phyloP scores from a whole-genome alignment of 2,888 invertebrate genomes.

The Saturnia japonica region DNA sequence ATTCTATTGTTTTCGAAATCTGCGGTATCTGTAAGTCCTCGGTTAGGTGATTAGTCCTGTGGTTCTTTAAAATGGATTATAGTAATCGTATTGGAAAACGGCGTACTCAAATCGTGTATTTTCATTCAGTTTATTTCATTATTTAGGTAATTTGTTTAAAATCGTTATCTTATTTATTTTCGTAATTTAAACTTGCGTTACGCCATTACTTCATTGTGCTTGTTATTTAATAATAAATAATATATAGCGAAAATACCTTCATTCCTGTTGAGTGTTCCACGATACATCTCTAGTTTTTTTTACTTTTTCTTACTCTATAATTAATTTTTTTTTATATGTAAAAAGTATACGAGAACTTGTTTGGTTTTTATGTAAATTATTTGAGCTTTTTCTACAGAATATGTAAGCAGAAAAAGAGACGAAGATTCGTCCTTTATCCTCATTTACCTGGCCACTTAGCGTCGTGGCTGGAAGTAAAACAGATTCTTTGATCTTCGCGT shows the following conservation, averaged over 20 bases:
- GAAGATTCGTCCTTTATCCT: conserved; percentile 26
- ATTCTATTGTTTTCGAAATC: conserved; percentile 48
- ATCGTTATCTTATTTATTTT: not conserved
- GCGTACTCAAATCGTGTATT: not conserved
- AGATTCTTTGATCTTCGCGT: conserved; percentile 57
- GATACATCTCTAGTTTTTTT: no score
- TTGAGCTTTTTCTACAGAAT: conserved; percentile 5
- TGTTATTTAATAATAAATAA: no score
- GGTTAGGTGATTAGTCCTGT: conserved; percentile 14
- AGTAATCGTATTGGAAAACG: conserved; percentile 12
- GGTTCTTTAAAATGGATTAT: conserved; percentile 14
- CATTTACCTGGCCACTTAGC: conserved; percentile 39
- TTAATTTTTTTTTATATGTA: not conserved
- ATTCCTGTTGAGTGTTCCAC: no score
- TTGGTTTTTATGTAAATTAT: not conserved
- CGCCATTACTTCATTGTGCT: no score
- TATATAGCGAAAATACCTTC: no score
- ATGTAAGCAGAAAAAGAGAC: not conserved
- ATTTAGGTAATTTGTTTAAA: not conserved
- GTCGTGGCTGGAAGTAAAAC: conserved; percentile 23
- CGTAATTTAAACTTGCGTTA: not conserved
- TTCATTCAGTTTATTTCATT: not conserved
- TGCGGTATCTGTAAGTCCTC: conserved; percentile 22
- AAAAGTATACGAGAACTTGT: not conserved
- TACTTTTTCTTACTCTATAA: not conserved